Evolutionary conservation across 2,113 vertebrate genomes (phyloP), one percentile per base, ranked within the genome.

Genomic region (Mesocricetus auratus): DNA sequence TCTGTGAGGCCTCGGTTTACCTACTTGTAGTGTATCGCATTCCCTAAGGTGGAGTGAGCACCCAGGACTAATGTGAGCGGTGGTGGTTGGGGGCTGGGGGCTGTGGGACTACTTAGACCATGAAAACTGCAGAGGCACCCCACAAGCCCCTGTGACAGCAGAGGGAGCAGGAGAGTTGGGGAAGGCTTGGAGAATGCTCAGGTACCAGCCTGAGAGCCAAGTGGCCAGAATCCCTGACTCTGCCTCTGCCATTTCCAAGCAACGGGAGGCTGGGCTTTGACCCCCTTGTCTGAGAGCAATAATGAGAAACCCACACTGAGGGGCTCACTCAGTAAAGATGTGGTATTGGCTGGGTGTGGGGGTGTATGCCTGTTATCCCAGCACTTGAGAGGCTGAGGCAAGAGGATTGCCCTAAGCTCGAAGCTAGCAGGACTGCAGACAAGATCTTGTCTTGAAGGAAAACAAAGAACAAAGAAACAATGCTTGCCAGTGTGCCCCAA

Each of bases 221-320:
- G 8, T 31, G 17, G 5, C 69, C 93, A 9, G 62, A 31, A 33
- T 56, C 22, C 29, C 50, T 21, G 0, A 22, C 42, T 73, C 74
- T 17, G 62, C 29, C 74, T 17, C 68, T 64, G 45, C 74, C 13
- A 0, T 66, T 68, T 69, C 33, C 58, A 47, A 74, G 36, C 22
- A 21, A 11, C 0, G 0, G 1, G 33, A 60, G 11, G 45, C 56
- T 19, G 33, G 60, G 69, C 24, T 36, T 74, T 21, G 0, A 0
- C 50, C 60, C 39, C 45, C 86, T 68, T 42, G 0, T 64, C 79
- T 56, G 78, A 60, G 39, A 24, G 9, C 13, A 31, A 75, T 10
- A 53, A 79, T 36, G 42, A 4, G 21, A 64, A 74, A 53, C 29
- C 89, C 39, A 26, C 0, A 0, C 13, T 9, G 33, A n/a, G 56